Base-by-base conservation (phyloP, 1,140 invertebrate genomes). In the Drosophila tani region DNA sequence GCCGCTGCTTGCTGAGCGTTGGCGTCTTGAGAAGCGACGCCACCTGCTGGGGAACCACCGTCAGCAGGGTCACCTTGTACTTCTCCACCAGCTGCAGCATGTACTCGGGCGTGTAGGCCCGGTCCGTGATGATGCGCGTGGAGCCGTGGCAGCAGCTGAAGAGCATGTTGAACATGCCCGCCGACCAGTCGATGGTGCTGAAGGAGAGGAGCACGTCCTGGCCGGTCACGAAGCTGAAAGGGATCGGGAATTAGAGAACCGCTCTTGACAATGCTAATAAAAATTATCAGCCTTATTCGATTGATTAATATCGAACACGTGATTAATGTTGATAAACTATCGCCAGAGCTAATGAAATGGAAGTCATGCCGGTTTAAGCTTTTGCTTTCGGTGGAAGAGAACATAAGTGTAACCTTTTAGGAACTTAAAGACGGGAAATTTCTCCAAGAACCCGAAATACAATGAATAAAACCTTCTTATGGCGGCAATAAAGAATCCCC, bases 151-250 rank as follows among this genome's bases (percentile, higher is more conserved):
- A 86, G 51, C 88, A 88, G 24, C 85, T 91, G 51, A 80, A 91
- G 7, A 93, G 79, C 81, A 93, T 84, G 56, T 82, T 87, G 15
- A 91, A 92, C 53, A 93, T 46, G 2, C 92, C 92, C 1, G 92
- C 76, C 1, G 92, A 76, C 82, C 92, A 91, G 38, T 93, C 92
- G 8, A 93, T 85, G 29, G 92, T 91, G 73, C 88, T 91, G 46
- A 93, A 93, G 1, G 92, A 91, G 1, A 93, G 75, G 55, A 92
- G 21, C 8, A 92, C 90, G 49, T 92, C 91, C 66, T 91, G 84
- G 5, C 79, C 87, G 4, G 83, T 92, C 4, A 92, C 81, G 29
- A 92, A 91, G 17, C 91, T 92, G 15, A 0, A 58, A 46, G n/a
- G 6, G n/a, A 32, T 3, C 5, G 5, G 14, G 0, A 6, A 35